Base-by-base conservation (phyloP, 2,797 vertebrate genomes). In the Rallus crepitans region DNA sequence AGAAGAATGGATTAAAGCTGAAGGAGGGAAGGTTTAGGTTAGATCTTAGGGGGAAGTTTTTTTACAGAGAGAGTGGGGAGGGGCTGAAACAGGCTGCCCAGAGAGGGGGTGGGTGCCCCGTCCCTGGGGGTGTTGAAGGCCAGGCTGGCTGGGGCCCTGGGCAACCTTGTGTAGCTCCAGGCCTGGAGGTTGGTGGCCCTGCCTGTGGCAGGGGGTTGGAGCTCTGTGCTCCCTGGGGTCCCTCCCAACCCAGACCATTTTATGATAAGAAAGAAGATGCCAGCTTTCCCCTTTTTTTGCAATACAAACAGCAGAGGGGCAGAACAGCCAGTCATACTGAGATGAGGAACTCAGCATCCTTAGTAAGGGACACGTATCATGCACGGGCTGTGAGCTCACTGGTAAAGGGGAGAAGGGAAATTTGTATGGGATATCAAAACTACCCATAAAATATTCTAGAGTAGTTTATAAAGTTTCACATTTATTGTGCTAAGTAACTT, bases 341-440 rank as follows among this genome's bases (percentile, higher is more conserved):
- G 89, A 57, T 23, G 84, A 78, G 16, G 71, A 81, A 75, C 19
- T 68, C 37, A 33, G 52, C 63, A 76, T 82, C 94, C 37, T 55
- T 57, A 37, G 56, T 0, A 53, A 6, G 5, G 31, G 84, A 79
- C 0, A 1, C 7, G 47, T 31, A 35, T 15, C 23, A 64, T 0
- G 2, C 21, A 42, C 1, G 20, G 30, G 7, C 48, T 89, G 14
- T 12, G 27, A 83, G 25, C 28, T 77, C 0, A 0, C 8, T 35
- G 24, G 12, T 60, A 52, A 70, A 52, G 12, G 7, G 21, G 31
- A 81, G 60, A 42, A 61, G 4, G 11, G 2, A 56, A 59, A 84
- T 56, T 31, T 71, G 12, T 64, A 81, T 17, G 12, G 6, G 4
- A n/a, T 70, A 71, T 35, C 69, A 80, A 85, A 90, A 47, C 6